Conservation (phyloP, 2,888 invertebrate genomes). For the Sepioteuthis lessoniana region DNA sequence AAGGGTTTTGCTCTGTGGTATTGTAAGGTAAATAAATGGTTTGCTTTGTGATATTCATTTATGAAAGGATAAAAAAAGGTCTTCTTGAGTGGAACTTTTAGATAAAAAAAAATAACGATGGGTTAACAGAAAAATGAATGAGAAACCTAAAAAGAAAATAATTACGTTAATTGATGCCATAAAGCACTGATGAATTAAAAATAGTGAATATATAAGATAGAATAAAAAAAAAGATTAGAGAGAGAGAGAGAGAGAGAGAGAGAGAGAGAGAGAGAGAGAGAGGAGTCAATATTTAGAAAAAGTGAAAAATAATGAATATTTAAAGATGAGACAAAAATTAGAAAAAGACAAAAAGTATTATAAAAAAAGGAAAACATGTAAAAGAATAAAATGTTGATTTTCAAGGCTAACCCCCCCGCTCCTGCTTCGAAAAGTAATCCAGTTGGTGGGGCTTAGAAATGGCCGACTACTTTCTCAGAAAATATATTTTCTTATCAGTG, state of each 20-base stretch:
- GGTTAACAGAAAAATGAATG: too few species aligned
- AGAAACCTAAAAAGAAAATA: background rate
- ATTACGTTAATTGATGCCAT: background rate
- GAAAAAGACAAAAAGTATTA: background rate
- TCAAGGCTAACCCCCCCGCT: too few species aligned
- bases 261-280: too few species aligned
- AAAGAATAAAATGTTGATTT: background rate
- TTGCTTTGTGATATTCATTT: background rate
- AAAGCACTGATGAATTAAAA: background rate
- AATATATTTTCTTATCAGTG: too few species aligned
- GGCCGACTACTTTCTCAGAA: too few species aligned
- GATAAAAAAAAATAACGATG: too few species aligned
- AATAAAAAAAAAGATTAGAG: background rate
- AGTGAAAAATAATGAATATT: background rate
- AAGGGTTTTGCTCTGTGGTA: background rate
- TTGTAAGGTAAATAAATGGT: background rate
- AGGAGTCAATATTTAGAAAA: too few species aligned
- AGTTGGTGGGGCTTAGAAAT: too few species aligned
- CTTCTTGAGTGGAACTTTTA: too few species aligned
- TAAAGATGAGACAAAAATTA: background rate
- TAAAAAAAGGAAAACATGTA: background rate
- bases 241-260: too few species aligned
- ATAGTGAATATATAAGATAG: background rate
- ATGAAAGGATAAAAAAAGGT: too few species aligned
- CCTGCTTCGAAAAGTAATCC: too few species aligned